Base-by-base conservation (phyloP, 2,113 vertebrate genomes). In the Oncorhynchus masou region DNA sequence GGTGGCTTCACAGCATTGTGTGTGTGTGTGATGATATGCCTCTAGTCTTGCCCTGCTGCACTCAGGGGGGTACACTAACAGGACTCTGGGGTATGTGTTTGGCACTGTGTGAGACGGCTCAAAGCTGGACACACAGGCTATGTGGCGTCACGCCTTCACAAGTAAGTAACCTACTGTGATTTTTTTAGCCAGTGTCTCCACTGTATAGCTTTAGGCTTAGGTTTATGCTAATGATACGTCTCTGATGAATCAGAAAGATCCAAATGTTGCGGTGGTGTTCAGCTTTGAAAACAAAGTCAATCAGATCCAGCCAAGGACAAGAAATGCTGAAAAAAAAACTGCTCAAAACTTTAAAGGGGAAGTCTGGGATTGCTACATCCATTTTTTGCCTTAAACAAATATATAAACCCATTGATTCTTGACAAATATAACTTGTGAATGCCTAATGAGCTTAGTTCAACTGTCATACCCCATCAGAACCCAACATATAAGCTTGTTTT, bases 151-250 rank as follows among this genome's bases (percentile, higher is more conserved):
- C 71, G 75, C 83, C 80, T 86, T 83, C 76, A 86, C 84, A 91
- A 91, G 88, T 85, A 91, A 82, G 88, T 71, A 73, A 75, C 87
- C 84, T 76, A 74, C 89, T 88, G 85, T 78, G 88, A 89, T 81
- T 87, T 77, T 81, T 88, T 78, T 74, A 83, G 88, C 90, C 83
- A 75, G 81, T 72, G 83, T 78, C 76, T 81, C 81, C 86, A 84
- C 39, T 45, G 39, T 54, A 54, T 77, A 82, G 81, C 84, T 78
- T 54, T 75, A n/a, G 82, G 83, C 84, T 87, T 88, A 88, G 69
- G 84, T 86, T 90, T 89, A 91, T 86, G 86, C 84, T 84, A 86
- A 89, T 89, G 49, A 12, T 74, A 79, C 76, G 85, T 90, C 89
- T 85, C 81, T 20, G 31, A 78, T 71, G 86, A 90, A 91, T 91